Conservation (phyloP, 2,113 vertebrate genomes). For the Actenoides hombroni region DNA sequence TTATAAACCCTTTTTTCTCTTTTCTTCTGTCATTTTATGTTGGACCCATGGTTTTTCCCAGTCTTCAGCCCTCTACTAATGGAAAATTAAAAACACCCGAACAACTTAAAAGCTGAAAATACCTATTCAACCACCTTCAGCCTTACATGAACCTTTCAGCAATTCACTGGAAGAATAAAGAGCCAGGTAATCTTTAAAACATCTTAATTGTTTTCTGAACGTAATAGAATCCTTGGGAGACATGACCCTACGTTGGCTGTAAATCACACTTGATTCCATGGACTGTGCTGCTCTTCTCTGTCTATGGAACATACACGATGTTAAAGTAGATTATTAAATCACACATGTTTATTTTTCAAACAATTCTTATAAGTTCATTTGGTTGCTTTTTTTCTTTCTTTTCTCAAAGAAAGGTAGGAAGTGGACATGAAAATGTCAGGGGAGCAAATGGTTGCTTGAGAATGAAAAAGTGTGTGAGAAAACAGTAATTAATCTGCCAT, state of each 20-base stretch:
- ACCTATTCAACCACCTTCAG: slow-evolving; percentile 12
- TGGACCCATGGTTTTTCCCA: background rate
- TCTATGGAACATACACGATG: background rate
- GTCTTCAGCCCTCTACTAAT: background rate
- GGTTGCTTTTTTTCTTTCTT: background rate
- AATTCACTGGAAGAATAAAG: slow-evolving; percentile 54
- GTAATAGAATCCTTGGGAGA: slow-evolving; percentile 47
- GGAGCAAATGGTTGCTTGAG: background rate
- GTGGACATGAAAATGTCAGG: background rate
- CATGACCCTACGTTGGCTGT: slow-evolving; percentile 44
- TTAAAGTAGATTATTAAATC: slow-evolving; percentile 17
- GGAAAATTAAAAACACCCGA: background rate
- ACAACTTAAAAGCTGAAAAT: slow-evolving; percentile 20
- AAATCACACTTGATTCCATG: slow-evolving; percentile 47
- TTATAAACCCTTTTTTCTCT: background rate
- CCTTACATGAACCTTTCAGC: slow-evolving; percentile 30
- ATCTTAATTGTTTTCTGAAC: slow-evolving; percentile 52
- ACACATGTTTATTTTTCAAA: background rate
- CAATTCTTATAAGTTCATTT: background rate
- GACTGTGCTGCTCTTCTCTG: background rate
- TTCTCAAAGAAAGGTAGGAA: background rate
- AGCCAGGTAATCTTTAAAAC: slow-evolving; percentile 52
- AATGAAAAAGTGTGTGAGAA: slow-evolving; percentile 9
- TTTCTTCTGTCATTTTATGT: background rate
- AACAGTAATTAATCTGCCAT: slow-evolving; percentile 43